Percentiles rank a stretch among this genome's conserved stretches.
Evolutionary conservation across 2,113 vertebrate species (phyloP).

Genomic region (Sorex fumeus): DNA sequence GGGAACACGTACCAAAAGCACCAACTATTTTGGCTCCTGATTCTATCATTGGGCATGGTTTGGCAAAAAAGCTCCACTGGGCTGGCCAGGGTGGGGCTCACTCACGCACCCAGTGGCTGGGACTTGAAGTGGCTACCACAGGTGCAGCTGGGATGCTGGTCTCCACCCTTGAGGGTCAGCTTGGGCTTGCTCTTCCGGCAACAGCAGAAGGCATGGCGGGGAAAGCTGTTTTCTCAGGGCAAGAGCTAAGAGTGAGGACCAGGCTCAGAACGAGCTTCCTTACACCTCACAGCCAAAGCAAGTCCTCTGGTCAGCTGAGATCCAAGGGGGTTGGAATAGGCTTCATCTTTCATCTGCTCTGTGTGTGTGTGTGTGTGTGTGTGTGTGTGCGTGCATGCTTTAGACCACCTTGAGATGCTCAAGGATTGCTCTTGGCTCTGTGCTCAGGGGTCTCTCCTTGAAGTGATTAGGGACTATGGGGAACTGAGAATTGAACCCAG

Average conservation of each 20-base stretch:
- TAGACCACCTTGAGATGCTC: no score
- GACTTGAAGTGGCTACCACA: neutral
- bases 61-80: neutral
- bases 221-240: no score
- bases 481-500: no score
- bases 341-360: neutral
- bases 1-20: neutral
- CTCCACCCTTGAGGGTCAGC: neutral
- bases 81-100: neutral
- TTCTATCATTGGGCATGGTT: neutral
- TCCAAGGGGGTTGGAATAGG: neutral
- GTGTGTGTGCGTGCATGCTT: no score
- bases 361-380: no score
- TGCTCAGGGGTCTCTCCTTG: no score
- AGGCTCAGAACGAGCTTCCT: fast-evolving
- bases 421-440: no score
- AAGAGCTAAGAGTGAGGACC: neutral
- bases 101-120: no score
- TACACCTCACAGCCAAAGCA: neutral
- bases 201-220: no score
- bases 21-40: neutral
- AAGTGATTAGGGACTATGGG: no score
- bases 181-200: neutral
- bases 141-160: neutral
- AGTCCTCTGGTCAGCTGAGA: neutral